These are phyloP conservation scores for Chaetorhynchus papuensis DNA, from an alignment of 2,113 vertebrate genomes.

Conservation along the genomic window DNA sequence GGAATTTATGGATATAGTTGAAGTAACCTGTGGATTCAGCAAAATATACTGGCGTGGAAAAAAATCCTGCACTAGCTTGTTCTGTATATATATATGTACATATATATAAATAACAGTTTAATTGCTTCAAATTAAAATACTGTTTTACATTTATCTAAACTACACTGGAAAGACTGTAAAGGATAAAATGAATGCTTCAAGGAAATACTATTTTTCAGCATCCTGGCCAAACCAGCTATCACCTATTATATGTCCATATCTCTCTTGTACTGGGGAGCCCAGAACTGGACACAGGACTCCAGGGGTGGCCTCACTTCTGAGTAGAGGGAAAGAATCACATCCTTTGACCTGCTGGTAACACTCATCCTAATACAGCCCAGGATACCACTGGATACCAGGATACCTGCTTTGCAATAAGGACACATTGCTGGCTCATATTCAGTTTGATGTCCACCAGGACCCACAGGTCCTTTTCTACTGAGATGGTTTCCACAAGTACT, in stretches of 20 bases:
- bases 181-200: background rate
- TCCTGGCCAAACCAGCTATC: background rate
- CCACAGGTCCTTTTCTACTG: background rate
- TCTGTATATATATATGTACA: rapidly evolving
- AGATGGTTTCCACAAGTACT: background rate
- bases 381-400: background rate
- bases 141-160: background rate
- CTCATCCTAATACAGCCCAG: background rate
- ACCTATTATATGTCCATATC: background rate
- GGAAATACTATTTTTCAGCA: background rate
- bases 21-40: background rate
- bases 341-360: background rate
- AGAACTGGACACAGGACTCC: background rate
- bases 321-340: background rate
- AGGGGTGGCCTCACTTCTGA: background rate
- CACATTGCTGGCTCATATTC: background rate
- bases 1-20: background rate
- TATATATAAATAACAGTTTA: background rate
- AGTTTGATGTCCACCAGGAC: background rate
- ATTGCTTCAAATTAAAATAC: background rate
- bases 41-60: background rate
- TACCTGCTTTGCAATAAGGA: background rate
- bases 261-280: background rate
- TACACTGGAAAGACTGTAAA: background rate
- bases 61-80: background rate